phyloP scores from a whole-genome alignment of 2,888 invertebrate genomes.

The Leptinotarsa tumamoca region DNA sequence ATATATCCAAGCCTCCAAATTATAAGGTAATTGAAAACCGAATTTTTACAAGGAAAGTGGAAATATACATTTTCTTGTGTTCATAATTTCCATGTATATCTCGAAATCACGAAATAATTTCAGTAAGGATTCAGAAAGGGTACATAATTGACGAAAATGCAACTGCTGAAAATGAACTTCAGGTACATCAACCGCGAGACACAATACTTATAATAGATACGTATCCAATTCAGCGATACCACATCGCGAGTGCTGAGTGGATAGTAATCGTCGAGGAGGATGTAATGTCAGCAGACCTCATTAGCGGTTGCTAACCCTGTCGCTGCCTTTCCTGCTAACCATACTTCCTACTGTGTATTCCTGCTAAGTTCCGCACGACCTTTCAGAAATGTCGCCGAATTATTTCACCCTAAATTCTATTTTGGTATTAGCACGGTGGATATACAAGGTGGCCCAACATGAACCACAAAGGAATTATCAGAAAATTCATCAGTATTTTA shows the following conservation, averaged over 20 bases:
- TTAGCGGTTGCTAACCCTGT: conserved; percentile 58
- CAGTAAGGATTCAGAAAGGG: neutral
- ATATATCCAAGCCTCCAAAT: too few relatives aligned
- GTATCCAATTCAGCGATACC: conserved; percentile 3
- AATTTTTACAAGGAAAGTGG: too few relatives aligned
- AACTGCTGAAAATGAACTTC: neutral
- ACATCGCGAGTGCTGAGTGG: conserved; percentile 33
- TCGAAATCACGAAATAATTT: too few relatives aligned
- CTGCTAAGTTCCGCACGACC: conserved; percentile 49
- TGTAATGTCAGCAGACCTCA: conserved; percentile 63
- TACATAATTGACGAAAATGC: neutral
- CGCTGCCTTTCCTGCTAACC: conserved; percentile 49
- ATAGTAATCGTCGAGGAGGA: conserved; percentile 57
- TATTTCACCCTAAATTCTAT: conserved; percentile 35
- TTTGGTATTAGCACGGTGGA: neutral
- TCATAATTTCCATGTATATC: too few relatives aligned
- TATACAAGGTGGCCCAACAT: neutral
- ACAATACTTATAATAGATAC: conserved; percentile 11
- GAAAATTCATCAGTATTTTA: too few relatives aligned
- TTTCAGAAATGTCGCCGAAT: conserved; percentile 56
- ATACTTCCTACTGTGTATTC: conserved; percentile 46
- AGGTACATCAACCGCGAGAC: neutral
- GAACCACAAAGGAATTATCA: too few relatives aligned
- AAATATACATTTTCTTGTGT: too few relatives aligned
- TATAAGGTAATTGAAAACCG: too few relatives aligned